A percentile compares a stretch with the other conserved stretches of the same genome.
phyloP scores from a whole-genome alignment of 2,113 vertebrate genomes.

The Pterocles burchelli region DNA sequence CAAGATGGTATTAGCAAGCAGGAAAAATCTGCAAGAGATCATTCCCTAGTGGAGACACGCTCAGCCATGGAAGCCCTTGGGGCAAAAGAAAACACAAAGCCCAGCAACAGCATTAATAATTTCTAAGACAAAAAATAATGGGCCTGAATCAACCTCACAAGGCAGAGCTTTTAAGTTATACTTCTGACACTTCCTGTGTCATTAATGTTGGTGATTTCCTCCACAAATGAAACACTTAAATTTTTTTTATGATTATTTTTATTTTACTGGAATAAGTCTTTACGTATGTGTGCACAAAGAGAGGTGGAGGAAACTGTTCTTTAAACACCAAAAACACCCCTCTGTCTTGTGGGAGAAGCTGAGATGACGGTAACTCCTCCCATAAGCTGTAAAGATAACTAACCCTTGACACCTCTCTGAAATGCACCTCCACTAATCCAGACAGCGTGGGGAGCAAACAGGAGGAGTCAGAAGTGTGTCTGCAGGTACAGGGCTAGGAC shows the following conservation, averaged over 20 bases:
- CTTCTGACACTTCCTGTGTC: not conserved
- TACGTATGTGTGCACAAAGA: not conserved
- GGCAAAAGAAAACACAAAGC: not conserved
- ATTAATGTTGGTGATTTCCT: not conserved
- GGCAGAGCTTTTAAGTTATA: not conserved
- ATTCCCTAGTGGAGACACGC: not conserved
- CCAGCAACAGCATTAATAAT: not conserved
- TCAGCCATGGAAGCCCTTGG: not conserved
- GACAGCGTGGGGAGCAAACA: not conserved
- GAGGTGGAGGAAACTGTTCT: not conserved
- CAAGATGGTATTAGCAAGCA: not conserved
- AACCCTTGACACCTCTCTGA: not conserved
- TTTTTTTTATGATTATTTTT: not conserved
- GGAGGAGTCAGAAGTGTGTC: not conserved
- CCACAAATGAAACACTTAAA: not conserved
- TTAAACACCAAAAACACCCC: not conserved
- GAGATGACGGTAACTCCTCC: not conserved
- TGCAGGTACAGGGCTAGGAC: not conserved
- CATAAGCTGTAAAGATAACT: not conserved
- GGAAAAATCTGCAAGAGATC: not conserved
- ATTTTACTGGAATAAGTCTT: not conserved
- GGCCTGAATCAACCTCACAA: not conserved
- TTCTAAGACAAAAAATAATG: not conserved
- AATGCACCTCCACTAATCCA: accelerated
- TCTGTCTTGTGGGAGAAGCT: not conserved